Base-by-base conservation (phyloP, 2,113 vertebrate genomes). In the Hippocampus barbouri region DNA sequence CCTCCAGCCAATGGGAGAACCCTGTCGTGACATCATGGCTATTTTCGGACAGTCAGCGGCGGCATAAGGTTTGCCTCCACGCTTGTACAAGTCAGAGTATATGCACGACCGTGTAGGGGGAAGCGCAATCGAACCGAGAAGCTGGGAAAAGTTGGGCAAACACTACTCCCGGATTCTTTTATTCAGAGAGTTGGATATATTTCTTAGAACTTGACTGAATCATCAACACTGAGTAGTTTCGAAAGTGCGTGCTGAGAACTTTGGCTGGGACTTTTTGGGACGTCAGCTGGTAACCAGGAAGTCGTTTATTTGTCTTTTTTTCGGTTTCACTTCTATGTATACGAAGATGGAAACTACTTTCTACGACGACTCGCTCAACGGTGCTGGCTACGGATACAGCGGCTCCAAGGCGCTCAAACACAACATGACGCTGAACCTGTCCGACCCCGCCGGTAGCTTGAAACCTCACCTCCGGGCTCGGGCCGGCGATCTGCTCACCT, bases 291-390 rank as follows among this genome's bases (percentile, higher is more conserved):
- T 67, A 75, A 76, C 70, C 70, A 68, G 68, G 81, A 75, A 80
- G 80, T 78, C 75, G 69, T 69, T 73, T 73, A 43, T 77, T 63
- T 80, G 8, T 75, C 47, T 69, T 60, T 76, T 79, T 83, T 77
- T 81, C 60, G 71, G 78, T 84, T 89, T 82, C 54, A 92, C 86
- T 94, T 96, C 95, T 97, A 98, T 98, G 97, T 96, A 93, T 93
- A 93, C 94, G 92, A 98, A 96, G 95, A 99, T 99, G 97, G 97
- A 99, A 93, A 96, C 96, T 94, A 98, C 97, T 92, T 99, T 99
- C 92, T 99, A 99, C 86, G 97, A 99, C 81, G 97, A 99, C 94
- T 95, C 97, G 75, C 92, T 99, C 86, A 97, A 93, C 89, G 94
- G 89, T 83, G 87, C 94, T 79, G 91, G 92, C 85, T 98, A 93